Percentiles rank a stretch among this genome's conserved stretches.
Conservation (phyloP, 2,113 vertebrate species). For the Parotia lawesii region DNA sequence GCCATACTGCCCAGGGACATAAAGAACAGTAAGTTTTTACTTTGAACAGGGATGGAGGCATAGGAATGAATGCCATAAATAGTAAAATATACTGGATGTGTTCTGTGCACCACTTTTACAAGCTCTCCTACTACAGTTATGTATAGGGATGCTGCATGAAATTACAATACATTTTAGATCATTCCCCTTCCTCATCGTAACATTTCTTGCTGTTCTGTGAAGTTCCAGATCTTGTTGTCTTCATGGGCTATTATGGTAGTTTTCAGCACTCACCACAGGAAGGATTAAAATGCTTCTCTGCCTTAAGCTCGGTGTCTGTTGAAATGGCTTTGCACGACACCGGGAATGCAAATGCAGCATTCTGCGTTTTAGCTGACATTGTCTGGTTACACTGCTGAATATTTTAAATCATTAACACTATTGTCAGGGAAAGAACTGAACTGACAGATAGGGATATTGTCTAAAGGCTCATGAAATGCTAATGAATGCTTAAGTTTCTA, state of each 20-base stretch:
- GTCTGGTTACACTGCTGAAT: conserved; percentile 52
- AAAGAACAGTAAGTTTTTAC: neutral
- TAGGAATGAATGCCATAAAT: neutral
- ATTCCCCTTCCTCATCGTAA: neutral
- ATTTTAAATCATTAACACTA: conserved; percentile 66
- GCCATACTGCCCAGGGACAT: neutral
- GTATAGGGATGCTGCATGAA: neutral
- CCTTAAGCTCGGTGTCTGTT: conserved; percentile 22
- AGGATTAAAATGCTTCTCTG: conserved; percentile 42
- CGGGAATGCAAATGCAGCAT: conserved; percentile 40
- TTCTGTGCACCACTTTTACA: neutral
- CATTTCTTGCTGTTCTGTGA: conserved; percentile 1
- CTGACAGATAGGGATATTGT: conserved; percentile 51
- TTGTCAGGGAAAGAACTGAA: conserved; percentile 42
- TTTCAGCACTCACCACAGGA: neutral
- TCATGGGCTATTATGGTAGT: neutral
- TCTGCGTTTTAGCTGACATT: conserved; percentile 24
- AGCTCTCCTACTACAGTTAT: neutral
- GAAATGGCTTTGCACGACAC: conserved; percentile 39
- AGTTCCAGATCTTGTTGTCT: conserved; percentile 2
- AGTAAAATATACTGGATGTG: neutral
- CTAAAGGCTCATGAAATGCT: conserved; percentile 62
- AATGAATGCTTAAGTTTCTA: conserved; percentile 40
- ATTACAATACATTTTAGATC: neutral
- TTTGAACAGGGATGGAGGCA: neutral